Percentiles rank a stretch among this genome's conserved stretches.
Conservation (phyloP, 1,140 invertebrate genomes). For the Gonioctena quinquepunctata region DNA sequence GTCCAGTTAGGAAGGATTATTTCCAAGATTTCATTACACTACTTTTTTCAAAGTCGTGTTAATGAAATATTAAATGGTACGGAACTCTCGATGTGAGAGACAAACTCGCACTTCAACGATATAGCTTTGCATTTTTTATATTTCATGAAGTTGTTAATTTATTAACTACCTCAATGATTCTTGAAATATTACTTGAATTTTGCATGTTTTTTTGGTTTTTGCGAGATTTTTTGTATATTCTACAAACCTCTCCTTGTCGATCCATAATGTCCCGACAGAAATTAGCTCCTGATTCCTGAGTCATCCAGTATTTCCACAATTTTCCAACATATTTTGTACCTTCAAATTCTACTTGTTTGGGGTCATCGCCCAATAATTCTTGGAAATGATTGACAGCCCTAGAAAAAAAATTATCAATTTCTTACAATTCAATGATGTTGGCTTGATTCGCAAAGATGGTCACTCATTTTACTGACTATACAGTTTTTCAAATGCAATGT, state of each 20-base stretch:
- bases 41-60: no score
- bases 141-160: neutral
- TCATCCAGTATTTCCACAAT: conserved; percentile 78
- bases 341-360: conserved; percentile 58
- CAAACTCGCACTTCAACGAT: no score
- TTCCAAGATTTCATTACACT: no score
- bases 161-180: neutral
- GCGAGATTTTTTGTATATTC: neutral
- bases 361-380: conserved; percentile 32
- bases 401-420: conserved; percentile 21
- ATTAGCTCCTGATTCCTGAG: conserved; percentile 63
- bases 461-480: no score
- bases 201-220: neutral
- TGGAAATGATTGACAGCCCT: conserved; percentile 41
- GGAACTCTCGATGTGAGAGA: no score
- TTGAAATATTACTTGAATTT: neutral
- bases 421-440: no score
- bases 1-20: no score
- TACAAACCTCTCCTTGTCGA: conserved; percentile 56
- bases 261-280: conserved; percentile 69
- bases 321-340: conserved; percentile 66
- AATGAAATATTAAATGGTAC: no score
- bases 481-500: no score
- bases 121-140: no score
- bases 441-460: no score